A percentile compares a stretch with the other conserved stretches of the same genome.
These are phyloP conservation scores for Drosophila koepferae DNA, from an alignment of 2,888 invertebrate species.

Conservation along the genomic window DNA sequence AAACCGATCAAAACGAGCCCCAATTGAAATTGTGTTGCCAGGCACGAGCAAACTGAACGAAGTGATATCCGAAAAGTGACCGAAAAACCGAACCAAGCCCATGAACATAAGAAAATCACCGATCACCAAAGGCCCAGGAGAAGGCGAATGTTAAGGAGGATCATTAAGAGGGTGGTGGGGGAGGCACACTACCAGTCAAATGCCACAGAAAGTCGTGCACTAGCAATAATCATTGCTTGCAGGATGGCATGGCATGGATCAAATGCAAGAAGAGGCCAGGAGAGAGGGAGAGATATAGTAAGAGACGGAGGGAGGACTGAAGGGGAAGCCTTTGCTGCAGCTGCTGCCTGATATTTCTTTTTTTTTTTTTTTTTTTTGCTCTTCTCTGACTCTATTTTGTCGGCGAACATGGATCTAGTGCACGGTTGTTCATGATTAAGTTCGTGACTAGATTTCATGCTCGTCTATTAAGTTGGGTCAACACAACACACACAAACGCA, in stretches of 20 bases:
- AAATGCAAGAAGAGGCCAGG: conserved; percentile 9
- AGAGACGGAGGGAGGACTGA: neutral
- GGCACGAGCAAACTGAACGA: conserved; percentile 61
- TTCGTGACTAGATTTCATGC: conserved; percentile 86
- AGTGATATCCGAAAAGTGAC: conserved; percentile 50
- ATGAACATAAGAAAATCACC: conserved; percentile 52
- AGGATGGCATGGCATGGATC: conserved; percentile 37
- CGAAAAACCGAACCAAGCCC: conserved; percentile 56
- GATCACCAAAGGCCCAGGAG: conserved; percentile 42
- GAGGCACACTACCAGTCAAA: conserved; percentile 51
- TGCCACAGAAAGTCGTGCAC: conserved; percentile 76
- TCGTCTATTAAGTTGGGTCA: conserved; percentile 86
- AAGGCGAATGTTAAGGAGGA: conserved; percentile 20
- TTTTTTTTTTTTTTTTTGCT: conserved; percentile 32
- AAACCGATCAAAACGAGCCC: conserved; percentile 68
- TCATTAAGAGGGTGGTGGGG: neutral
- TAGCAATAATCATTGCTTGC: conserved; percentile 69
- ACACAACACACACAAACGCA: conserved; percentile 61
- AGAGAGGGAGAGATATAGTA: neutral
- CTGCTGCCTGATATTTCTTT: conserved; percentile 16
- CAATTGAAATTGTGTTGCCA: conserved; percentile 74
- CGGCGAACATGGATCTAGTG: conserved; percentile 86
- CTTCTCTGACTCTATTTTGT: conserved; percentile 85
- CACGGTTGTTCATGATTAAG: conserved; percentile 86
- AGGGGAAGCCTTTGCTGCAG: conserved; percentile 3